These are phyloP conservation scores for Terrapene triunguis DNA, from an alignment of 2,113 vertebrate species.

Conservation along the genomic window DNA sequence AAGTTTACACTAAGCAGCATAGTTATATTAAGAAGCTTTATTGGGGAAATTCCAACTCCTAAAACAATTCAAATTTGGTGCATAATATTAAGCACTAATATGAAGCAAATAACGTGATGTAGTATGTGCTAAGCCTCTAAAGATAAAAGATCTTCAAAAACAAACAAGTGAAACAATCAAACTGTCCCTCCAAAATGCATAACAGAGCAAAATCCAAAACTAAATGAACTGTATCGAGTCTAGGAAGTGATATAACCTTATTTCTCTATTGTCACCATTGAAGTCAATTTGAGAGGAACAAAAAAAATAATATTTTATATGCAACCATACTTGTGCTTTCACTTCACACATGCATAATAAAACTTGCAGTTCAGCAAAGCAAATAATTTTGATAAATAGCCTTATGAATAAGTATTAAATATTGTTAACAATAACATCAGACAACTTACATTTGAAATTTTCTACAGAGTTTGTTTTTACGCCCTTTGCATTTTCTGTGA, in stretches of 20 bases:
- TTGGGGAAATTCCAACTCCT: not conserved
- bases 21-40: not conserved
- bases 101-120: conserved; percentile 23
- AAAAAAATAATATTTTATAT: conserved; percentile 22
- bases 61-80: conserved; percentile 38
- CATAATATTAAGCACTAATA: conserved; percentile 17
- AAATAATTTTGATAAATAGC: conserved; percentile 66
- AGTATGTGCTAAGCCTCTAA: not conserved
- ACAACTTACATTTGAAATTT: conserved; percentile 43
- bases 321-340: conserved; percentile 19
- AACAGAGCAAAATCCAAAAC: conserved; percentile 29
- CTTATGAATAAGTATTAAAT: conserved; percentile 17
- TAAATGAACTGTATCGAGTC: conserved; percentile 8
- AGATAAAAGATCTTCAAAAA: conserved; percentile 22
- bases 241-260: conserved; percentile 23
- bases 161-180: conserved; percentile 48
- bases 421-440: conserved; percentile 26
- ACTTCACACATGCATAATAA: conserved; percentile 56
- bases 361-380: conserved; percentile 45
- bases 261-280: conserved; percentile 10
- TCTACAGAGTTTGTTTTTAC: not conserved
- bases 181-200: conserved; percentile 2
- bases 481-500: not conserved
- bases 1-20: not conserved
- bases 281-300: not conserved